phyloP scores from a whole-genome alignment of 2,797 vertebrate genomes.

The Coilia nasus region DNA sequence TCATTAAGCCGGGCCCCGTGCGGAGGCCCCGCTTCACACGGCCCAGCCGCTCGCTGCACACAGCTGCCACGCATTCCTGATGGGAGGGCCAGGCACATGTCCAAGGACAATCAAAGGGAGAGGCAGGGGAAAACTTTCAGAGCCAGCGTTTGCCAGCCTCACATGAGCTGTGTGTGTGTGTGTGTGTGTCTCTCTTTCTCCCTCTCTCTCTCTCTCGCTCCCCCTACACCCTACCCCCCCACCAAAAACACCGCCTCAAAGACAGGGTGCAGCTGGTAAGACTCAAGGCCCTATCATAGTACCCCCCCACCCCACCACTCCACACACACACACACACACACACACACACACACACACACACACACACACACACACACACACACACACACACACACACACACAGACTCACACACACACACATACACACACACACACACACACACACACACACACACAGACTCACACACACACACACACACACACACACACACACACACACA shows the following conservation, averaged over 20 bases:
- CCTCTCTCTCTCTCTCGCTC: not conserved
- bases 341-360: not conserved
- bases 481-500: no score
- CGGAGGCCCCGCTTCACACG: slow-evolving; percentile 78
- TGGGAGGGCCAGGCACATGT: slow-evolving; percentile 97
- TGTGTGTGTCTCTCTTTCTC: slow-evolving; percentile 67
- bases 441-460: slow-evolving; percentile 29
- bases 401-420: not conserved
- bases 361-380: not conserved
- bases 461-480: slow-evolving; percentile 25
- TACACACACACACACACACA: not conserved
- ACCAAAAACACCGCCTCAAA: slow-evolving; percentile 86
- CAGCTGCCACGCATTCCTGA: slow-evolving; percentile 98
- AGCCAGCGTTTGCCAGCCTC: slow-evolving; percentile 96
- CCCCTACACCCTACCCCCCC: slow-evolving; percentile 46
- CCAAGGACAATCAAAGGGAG: slow-evolving; percentile 98
- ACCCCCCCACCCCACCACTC: slow-evolving; percentile 69
- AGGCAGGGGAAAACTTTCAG: slow-evolving; percentile 90
- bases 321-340: slow-evolving; percentile 23
- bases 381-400: slow-evolving; percentile 45
- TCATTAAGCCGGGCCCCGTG: slow-evolving; percentile 88
- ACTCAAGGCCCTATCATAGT: slow-evolving; percentile 82
- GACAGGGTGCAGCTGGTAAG: slow-evolving; percentile 93
- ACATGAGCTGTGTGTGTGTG: slow-evolving; percentile 82
- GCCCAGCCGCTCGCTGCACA: slow-evolving; percentile 92